Evolutionary conservation across 2,113 vertebrate species (phyloP).

Genomic region (Aptenodytes forsteri): DNA sequence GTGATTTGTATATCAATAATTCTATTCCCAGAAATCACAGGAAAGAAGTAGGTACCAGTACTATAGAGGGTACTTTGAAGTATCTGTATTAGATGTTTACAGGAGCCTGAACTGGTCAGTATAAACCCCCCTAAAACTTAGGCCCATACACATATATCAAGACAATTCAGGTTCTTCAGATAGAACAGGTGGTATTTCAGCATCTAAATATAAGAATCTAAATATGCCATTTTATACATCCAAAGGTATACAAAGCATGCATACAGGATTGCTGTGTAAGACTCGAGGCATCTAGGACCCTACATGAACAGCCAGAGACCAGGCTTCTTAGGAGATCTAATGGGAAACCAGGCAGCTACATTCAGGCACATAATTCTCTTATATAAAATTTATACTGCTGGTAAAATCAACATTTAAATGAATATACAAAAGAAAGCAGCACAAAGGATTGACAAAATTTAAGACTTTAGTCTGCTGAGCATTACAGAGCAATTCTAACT

Average conservation of each 20-base stretch:
- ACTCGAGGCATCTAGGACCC: not conserved
- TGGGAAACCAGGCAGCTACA: not conserved
- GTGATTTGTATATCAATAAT: not conserved
- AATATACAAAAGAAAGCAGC: not conserved
- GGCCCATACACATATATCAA: fast-evolving
- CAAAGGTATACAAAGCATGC: not conserved
- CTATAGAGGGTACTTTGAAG: not conserved
- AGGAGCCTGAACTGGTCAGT: not conserved
- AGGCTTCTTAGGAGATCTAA: not conserved
- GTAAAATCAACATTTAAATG: not conserved
- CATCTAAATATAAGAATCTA: not conserved
- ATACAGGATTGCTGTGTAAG: not conserved
- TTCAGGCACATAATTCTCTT: not conserved
- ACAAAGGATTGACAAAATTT: not conserved
- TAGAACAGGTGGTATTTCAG: not conserved
- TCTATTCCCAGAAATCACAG: not conserved
- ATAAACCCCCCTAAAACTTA: not conserved
- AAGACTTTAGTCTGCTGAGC: not conserved
- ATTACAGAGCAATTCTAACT: not conserved
- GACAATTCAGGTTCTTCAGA: not conserved
- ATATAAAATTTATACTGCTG: not conserved
- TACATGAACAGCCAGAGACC: not conserved
- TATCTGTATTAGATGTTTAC: not conserved
- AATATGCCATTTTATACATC: not conserved
- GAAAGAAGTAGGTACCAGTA: not conserved